Conservation (phyloP, 2,888 invertebrate genomes). For the Conomelus anceps region DNA sequence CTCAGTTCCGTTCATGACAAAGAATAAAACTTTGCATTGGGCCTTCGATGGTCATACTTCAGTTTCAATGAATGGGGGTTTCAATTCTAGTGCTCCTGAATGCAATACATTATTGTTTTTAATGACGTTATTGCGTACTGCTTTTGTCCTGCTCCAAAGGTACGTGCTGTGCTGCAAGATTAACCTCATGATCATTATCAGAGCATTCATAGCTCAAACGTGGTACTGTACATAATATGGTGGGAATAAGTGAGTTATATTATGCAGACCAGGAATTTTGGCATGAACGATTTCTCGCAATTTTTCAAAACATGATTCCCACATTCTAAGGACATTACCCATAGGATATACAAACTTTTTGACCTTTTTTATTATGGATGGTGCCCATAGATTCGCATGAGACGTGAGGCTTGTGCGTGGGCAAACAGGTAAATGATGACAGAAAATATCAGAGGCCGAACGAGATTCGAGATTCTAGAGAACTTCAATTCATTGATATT, state of each 20-base stretch:
- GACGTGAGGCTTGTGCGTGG: too few relatives aligned
- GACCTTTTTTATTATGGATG: too few relatives aligned
- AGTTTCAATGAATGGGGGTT: not conserved
- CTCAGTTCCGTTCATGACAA: not conserved
- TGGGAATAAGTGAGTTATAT: not conserved
- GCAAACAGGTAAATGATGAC: too few relatives aligned
- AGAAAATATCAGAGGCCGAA: too few relatives aligned
- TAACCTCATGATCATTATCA: not conserved
- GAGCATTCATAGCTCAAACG: not conserved
- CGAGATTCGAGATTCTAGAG: too few relatives aligned
- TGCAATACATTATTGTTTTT: not conserved
- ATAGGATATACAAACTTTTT: too few relatives aligned
- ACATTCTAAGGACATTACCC: too few relatives aligned
- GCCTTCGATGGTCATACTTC: not conserved
- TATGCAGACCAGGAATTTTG: not conserved
- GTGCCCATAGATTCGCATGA: too few relatives aligned
- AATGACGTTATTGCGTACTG: not conserved
- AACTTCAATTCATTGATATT: too few relatives aligned
- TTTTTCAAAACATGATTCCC: too few relatives aligned
- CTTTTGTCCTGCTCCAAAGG: not conserved
- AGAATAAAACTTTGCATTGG: not conserved
- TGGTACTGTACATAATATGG: not conserved
- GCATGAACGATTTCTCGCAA: not conserved
- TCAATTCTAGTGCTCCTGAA: not conserved
- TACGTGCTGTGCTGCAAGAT: not conserved